phyloP scores from a whole-genome alignment of 2,888 invertebrate genomes.

The Netelia virgata region DNA sequence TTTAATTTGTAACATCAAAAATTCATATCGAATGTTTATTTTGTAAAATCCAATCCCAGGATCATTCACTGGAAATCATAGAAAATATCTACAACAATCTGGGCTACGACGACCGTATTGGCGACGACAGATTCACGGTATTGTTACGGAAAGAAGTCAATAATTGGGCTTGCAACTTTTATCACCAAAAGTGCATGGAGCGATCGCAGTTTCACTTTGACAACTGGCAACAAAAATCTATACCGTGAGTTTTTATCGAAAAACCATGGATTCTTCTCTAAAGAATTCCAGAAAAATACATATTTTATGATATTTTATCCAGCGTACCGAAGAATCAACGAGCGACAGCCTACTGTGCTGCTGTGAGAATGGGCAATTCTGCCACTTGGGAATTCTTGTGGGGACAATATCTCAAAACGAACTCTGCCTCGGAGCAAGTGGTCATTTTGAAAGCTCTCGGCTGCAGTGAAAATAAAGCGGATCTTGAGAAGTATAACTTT shows the following conservation, averaged over 20 bases:
- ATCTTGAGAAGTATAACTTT: conserved; percentile 83
- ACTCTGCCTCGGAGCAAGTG: conserved; percentile 88
- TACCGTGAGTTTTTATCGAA: conserved; percentile 56
- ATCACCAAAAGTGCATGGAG: conserved; percentile 86
- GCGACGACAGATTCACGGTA: conserved; percentile 86
- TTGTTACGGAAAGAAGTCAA: conserved; percentile 87
- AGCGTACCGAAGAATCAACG: conserved; percentile 90
- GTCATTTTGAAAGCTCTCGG: conserved; percentile 88
- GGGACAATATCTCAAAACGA: conserved; percentile 87
- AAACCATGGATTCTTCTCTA: not conserved
- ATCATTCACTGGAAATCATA: conserved; percentile 80
- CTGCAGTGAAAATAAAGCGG: conserved; percentile 85
- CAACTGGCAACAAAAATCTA: conserved; percentile 79
- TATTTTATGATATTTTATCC: conserved; percentile 42
- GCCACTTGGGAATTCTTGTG: conserved; percentile 91
- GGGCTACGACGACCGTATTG: conserved; percentile 85
- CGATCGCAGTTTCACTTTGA: conserved; percentile 84
- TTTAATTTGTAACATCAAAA: not conserved
- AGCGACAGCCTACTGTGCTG: conserved; percentile 88
- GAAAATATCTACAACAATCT: conserved; percentile 85
- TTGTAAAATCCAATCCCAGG: conserved; percentile 67
- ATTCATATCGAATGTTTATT: not conserved
- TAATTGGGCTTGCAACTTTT: conserved; percentile 87
- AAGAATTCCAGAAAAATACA: conserved; percentile 81
- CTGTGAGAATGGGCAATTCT: conserved; percentile 88